phyloP scores from a whole-genome alignment of 2,888 invertebrate species.

The Eilema caniola region DNA sequence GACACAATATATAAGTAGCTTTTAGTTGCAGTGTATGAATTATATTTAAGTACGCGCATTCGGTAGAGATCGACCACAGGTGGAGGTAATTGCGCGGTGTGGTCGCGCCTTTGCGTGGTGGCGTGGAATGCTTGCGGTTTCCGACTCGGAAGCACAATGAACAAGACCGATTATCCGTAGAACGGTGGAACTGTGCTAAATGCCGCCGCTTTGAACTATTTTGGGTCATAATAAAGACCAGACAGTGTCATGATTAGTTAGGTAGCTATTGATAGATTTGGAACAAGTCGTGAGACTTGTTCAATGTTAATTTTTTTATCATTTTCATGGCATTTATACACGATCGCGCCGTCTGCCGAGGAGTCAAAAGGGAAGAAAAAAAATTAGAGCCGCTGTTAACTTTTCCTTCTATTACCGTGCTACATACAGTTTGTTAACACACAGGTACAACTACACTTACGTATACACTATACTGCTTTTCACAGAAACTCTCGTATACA shows the following conservation, averaged over 20 bases:
- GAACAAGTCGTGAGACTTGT: not conserved
- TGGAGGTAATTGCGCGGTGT: constrained; percentile 47
- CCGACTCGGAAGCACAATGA: constrained; percentile 67
- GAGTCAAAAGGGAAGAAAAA: not conserved
- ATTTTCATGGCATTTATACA: not conserved
- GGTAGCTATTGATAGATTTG: constrained; percentile 4
- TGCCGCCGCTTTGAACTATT: constrained; percentile 38
- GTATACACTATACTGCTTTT: not conserved
- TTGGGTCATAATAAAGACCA: constrained; percentile 22
- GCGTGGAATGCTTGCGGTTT: constrained; percentile 69
- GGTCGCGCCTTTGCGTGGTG: constrained; percentile 42
- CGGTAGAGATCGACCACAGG: constrained; percentile 49
- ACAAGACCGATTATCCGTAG: constrained; percentile 48
- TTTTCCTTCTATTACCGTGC: not conserved
- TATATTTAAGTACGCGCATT: constrained; percentile 44
- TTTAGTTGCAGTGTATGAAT: constrained; percentile 28
- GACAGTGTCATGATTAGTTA: constrained; percentile 17
- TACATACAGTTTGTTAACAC: not conserved
- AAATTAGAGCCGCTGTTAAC: not conserved
- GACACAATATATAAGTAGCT: constrained; percentile 7
- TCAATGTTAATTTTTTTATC: not conserved
- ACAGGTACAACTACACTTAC: not conserved
- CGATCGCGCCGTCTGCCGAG: not conserved
- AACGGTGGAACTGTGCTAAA: constrained; percentile 31
- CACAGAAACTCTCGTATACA: not conserved